Evolutionary conservation across 2,113 vertebrate species (phyloP), one percentile per base, ranked within the genome.

Genomic region (Lota lota): DNA sequence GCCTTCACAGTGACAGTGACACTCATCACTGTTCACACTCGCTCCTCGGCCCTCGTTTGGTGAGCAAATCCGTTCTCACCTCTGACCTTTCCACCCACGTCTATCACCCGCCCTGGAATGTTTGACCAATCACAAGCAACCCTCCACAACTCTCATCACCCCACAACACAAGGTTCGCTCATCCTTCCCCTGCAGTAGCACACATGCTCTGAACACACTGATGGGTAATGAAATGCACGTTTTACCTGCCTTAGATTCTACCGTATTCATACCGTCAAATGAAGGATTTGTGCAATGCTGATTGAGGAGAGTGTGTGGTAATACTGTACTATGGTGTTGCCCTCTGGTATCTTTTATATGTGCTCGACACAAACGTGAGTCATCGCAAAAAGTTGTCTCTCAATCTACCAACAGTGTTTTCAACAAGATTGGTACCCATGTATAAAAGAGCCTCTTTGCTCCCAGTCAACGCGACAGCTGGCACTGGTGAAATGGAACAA

Each of bases 401-500:
- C 70, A 71, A 61, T 56, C 53, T 18, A n/a, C 53, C 53, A 56
- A 74, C 72, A 66, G 64, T 68, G 66, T 61, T 66, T 79, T 61
- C 78, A 77, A 78, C 78, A 60, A 85, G 75, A 79, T 65, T 78
- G 70, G 80, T 84, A 89, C 82, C 77, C 70, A 69, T 81, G 81
- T 69, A 73, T 53, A 77, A 89, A 77, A 83, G 75, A 72, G 56
- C 79, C 66, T 85, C 70, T 79, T 77, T 73, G 47, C 83, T 88
- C 79, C 85, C 83, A 85, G 80, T 83, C 57, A 4, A 80, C 77
- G 90, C 82, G 84, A 89, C 82, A 83, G 81, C 87, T 88, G 85
- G 86, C 90, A 88, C 84, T 87, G 87, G 81, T 89, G 86, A 89
- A 89, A 91, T 91, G 88, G 85, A 92, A 90, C 84, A 79, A 86